Base-by-base conservation (phyloP, 1,140 invertebrate species). In the Atta colombica region DNA sequence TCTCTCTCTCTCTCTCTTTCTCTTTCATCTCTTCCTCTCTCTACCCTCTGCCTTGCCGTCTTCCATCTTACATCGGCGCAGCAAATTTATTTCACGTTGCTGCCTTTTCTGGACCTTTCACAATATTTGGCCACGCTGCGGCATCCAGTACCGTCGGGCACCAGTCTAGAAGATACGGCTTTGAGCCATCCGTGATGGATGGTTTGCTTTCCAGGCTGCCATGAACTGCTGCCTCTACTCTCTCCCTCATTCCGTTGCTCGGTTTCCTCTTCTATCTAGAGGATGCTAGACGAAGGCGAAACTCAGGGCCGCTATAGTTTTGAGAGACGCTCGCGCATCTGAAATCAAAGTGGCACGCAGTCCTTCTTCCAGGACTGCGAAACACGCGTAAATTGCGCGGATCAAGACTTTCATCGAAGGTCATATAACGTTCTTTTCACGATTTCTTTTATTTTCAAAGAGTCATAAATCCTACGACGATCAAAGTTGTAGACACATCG, bases 91-190 rank as follows among this genome's bases (percentile, higher is more conserved):
- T 95, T 94, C 93, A 94, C 93, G 94, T 95, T 94, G 94, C 93
- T 95, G 94, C 94, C 94, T 95, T 95, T 95, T 95, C 94, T 95
- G 93, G 95, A 95, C 94, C 95, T 95, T 95, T 95, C 95, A 95
- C 94, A 95, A 95, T 95, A 95, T 95, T 95, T 95, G 94, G 94
- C 88, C 93, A 91, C 92, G 92, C 93, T 93, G 93, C 94, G 92
- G 93, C 93, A 91, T 90, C 77, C 85, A 87, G 72, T 85, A 78
- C 72, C 77, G 82, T 84, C 72, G 89, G 87, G 84, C 85, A 91
- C 88, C 80, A 86, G 88, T 93, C 93, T 91, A 92, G 80, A 87
- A 89, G 92, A 94, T 93, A 94, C 91, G 91, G 93, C 94, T 94
- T 95, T 95, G 94, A 95, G 93, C 91, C 89, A 88, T 91, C 89